Percentiles rank a stretch among this genome's conserved stretches.
These are phyloP conservation scores for Anoplopoma fimbria DNA, from an alignment of 2,113 vertebrate genomes.

Conservation along the genomic window DNA sequence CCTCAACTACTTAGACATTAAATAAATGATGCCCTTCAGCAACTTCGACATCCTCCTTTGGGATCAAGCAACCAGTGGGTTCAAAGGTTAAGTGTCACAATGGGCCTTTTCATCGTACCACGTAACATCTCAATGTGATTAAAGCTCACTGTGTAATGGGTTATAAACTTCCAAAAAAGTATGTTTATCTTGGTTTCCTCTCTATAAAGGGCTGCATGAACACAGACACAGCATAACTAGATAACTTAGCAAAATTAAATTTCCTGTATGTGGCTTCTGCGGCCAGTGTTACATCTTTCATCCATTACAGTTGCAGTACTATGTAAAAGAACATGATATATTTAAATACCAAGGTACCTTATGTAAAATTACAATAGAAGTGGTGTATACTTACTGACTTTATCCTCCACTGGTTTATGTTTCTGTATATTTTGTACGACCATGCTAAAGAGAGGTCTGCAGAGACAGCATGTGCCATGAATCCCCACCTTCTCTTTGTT, in stretches of 20 bases:
- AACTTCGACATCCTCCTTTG: not conserved
- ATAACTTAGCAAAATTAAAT: conserved; percentile 1
- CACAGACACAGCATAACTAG: not conserved
- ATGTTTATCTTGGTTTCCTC: not conserved
- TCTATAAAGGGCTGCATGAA: not conserved
- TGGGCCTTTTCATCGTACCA: conserved; percentile 1
- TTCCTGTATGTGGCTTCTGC: conserved; percentile 1
- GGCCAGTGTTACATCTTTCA: not conserved
- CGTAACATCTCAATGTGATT: not conserved
- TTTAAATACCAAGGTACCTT: not conserved
- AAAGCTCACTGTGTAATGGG: not conserved
- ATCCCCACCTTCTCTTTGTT: conserved; percentile 31
- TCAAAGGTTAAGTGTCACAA: conserved; percentile 15
- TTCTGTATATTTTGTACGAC: conserved; percentile 18
- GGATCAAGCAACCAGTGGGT: conserved; percentile 7
- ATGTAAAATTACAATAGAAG: not conserved
- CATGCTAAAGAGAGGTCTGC: conserved; percentile 4
- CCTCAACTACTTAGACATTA: not conserved
- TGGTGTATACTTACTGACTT: not conserved
- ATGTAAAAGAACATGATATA: not conserved
- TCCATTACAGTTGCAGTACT: conserved; percentile 15
- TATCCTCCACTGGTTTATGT: conserved; percentile 12
- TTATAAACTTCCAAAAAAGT: not conserved
- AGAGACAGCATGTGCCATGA: conserved; percentile 25
- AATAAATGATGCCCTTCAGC: not conserved